Evolutionary conservation across 2,113 vertebrate species (phyloP), one percentile per base, ranked within the genome.

Genomic region (Carettochelys insculpta): DNA sequence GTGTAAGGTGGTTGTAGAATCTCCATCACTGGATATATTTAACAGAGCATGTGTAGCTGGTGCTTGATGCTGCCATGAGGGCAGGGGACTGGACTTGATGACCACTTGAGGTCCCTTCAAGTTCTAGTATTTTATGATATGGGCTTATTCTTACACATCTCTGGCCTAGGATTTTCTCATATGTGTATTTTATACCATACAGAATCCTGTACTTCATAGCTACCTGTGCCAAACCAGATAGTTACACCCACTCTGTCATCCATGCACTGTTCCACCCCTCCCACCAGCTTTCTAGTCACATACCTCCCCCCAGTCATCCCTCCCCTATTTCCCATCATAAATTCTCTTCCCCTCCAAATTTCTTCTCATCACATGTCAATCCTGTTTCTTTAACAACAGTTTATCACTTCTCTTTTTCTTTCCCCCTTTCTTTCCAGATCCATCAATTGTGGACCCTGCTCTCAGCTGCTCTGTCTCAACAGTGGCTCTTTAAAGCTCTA

Each of bases 221-320:
- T 92, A 92, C 95, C 92, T 82, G 50, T 48, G 78, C 86, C n/a
- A 45, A 87, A 43, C 61, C 54, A 1, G 6, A 56, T 77, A 1
- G 2, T 51, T 65, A 3, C 1, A 3, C 71, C 58, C 79, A 20
- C 58, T 90, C 31, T 4, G 48, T 54, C 77, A 47, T 43, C 61
- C 83, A 0, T 0, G 43, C 0, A 0, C 78, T 0, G 7, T 75
- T 27, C 0, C 0, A 9, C n/a, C 79, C 45, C 75, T n/a, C n/a
- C n/a, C n/a, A n/a, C 53, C 3, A 1, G 3, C 51, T 25, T 29
- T 87, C 80, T 82, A 56, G 53, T 94, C 78, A 83, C 0, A 0
- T 53, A 79, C 45, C 29, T 77, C 0, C 78, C 61, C 87, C 86
- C 38, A 20, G 43, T 41, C 38, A 11, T 41, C 68, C 68, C 13